phyloP scores from a whole-genome alignment of 2,113 vertebrate species.

The Opisthocomus hoazin region DNA sequence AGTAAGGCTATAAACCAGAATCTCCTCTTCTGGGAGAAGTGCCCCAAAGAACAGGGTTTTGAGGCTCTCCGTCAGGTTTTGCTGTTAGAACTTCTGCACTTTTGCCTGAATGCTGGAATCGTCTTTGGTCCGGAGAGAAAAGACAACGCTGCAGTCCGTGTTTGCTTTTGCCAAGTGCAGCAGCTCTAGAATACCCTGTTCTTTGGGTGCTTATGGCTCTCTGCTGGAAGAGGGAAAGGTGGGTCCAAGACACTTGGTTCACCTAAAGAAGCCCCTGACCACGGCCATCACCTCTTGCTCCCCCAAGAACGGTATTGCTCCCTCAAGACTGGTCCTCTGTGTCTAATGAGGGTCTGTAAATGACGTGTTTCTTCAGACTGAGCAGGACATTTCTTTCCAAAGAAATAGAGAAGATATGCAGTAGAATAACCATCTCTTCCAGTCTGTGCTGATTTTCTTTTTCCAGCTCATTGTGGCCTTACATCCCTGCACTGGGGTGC shows the following conservation, averaged over 20 bases:
- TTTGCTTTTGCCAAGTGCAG: neutral
- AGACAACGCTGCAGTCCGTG: accelerated
- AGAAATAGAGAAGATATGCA: neutral
- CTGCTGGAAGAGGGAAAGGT: neutral
- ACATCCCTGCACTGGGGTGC: neutral
- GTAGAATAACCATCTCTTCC: neutral
- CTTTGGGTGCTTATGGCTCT: neutral
- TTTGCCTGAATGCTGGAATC: neutral
- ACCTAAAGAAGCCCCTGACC: neutral
- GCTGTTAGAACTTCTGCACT: neutral
- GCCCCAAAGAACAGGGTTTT: neutral
- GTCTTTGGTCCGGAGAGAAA: neutral
- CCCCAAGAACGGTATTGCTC: too few species aligned
- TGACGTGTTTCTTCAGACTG: neutral
- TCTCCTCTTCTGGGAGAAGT: neutral
- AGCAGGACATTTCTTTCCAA: neutral
- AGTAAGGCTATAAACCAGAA: neutral
- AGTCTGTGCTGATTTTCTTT: neutral
- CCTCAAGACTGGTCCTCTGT: neutral
- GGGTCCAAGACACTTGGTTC: neutral
- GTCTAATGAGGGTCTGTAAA: neutral
- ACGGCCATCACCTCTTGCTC: neutral
- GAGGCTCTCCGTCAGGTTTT: neutral
- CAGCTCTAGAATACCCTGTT: neutral
- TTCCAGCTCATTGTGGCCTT: neutral